Evolutionary conservation across 1,140 invertebrate genomes (phyloP).

Genomic region (Colletes latitarsis): DNA sequence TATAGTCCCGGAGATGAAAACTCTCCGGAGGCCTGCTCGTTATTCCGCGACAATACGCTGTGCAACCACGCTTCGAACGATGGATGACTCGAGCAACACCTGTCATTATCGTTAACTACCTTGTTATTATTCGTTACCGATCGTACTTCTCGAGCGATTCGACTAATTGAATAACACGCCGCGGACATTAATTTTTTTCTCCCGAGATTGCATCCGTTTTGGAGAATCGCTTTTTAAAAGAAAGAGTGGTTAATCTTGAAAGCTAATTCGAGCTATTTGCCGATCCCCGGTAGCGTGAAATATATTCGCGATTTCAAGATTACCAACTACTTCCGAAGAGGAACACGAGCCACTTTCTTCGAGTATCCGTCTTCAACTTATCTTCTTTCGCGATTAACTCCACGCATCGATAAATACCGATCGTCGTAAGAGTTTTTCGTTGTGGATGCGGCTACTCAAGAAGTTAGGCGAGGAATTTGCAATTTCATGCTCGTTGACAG

Average conservation of each 20-base stretch:
- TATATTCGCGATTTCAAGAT: background rate
- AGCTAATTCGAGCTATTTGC: background rate
- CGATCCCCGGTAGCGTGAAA: background rate
- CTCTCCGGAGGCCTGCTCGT: no score
- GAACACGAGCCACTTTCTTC: no score
- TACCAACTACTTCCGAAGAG: no score
- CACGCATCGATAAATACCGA: no score
- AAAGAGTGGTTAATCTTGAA: background rate
- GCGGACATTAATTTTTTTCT: background rate
- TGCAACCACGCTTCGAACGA: no score
- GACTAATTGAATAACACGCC: conserved; percentile 1
- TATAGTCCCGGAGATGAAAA: no score
- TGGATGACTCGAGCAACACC: conserved; percentile 1
- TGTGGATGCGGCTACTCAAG: background rate
- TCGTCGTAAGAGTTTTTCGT: no score
- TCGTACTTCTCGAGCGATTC: background rate
- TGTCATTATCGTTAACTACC: conserved; percentile 11
- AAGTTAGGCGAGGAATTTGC: background rate
- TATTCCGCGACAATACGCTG: background rate
- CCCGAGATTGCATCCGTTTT: background rate
- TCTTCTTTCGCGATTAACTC: background rate
- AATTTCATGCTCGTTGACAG: conserved; percentile 12
- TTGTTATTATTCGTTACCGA: conserved; percentile 22
- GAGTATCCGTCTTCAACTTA: background rate
- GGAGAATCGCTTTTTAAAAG: no score